These are phyloP conservation scores for Leptopilina syphax DNA, from an alignment of 2,888 invertebrate species.

Conservation along the genomic window DNA sequence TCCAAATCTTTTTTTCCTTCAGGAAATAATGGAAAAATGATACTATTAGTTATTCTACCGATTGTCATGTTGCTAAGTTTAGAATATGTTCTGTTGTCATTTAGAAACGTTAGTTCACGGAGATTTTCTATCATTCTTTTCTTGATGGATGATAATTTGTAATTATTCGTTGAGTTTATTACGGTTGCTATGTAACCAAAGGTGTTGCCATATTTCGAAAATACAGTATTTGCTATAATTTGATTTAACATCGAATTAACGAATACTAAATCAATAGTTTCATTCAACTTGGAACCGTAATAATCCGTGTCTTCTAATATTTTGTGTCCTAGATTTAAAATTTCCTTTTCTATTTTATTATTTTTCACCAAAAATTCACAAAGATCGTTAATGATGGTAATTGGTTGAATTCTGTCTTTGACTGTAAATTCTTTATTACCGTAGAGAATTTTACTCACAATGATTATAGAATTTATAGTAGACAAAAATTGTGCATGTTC, in stretches of 20 bases:
- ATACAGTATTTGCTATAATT: neutral
- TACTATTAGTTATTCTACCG: neutral
- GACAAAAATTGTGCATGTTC: neutral
- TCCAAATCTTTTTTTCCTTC: neutral
- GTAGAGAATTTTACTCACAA: neutral
- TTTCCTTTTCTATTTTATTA: neutral
- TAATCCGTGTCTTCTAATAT: neutral
- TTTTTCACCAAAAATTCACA: neutral
- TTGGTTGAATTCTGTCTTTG: neutral
- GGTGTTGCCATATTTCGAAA: neutral
- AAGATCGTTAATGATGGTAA: neutral
- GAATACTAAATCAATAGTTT: neutral
- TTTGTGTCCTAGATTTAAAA: neutral
- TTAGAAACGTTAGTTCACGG: neutral
- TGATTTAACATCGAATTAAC: neutral
- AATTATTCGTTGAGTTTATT: neutral
- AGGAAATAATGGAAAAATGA: neutral
- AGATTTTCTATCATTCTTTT: neutral
- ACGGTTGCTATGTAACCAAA: neutral
- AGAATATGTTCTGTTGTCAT: neutral
- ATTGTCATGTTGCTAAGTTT: neutral
- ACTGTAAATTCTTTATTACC: neutral
- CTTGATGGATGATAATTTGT: neutral
- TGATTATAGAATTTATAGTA: neutral
- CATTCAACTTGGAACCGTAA: neutral